Evolutionary conservation across 2,797 vertebrate genomes (phyloP).

Genomic region (Paedocypris micromegethes): DNA sequence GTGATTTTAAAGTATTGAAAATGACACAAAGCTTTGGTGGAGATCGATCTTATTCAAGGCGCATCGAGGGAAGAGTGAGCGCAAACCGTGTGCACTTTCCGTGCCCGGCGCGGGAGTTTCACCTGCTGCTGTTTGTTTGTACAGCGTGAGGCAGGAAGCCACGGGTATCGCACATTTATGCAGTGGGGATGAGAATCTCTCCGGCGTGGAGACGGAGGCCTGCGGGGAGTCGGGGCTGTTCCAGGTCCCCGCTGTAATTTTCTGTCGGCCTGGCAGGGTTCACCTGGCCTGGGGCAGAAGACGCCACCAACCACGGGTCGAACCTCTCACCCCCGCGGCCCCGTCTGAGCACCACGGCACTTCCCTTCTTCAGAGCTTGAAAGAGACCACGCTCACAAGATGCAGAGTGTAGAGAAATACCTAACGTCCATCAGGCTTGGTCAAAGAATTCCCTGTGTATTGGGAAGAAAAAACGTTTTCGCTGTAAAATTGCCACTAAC

Average conservation of each 20-base stretch:
- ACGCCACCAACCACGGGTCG: slow-evolving; percentile 54
- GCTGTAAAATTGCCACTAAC: too few relatives aligned
- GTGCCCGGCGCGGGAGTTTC: slow-evolving; percentile 21
- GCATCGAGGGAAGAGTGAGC: background rate
- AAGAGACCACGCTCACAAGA: slow-evolving; percentile 26
- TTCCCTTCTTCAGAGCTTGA: slow-evolving; percentile 46
- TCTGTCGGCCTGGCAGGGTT: slow-evolving; percentile 62
- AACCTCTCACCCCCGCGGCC: slow-evolving; percentile 64
- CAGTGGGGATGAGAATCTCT: slow-evolving; percentile 29
- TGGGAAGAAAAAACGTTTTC: too few relatives aligned
- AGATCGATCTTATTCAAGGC: background rate
- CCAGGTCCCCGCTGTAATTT: slow-evolving; percentile 67
- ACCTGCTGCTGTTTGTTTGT: slow-evolving; percentile 26
- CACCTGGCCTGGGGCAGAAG: slow-evolving; percentile 58
- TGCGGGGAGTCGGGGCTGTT: slow-evolving; percentile 53
- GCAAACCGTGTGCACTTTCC: background rate
- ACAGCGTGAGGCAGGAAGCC: slow-evolving; percentile 35
- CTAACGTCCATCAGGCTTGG: too few relatives aligned
- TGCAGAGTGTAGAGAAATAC: slow-evolving; percentile 2
- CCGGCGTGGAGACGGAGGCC: slow-evolving; percentile 39
- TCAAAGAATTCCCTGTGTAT: too few relatives aligned
- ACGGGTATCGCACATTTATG: slow-evolving; percentile 33
- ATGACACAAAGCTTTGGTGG: background rate
- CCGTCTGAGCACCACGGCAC: slow-evolving; percentile 57
- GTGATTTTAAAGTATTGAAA: too few relatives aligned